phyloP scores from a whole-genome alignment of 2,888 invertebrate species.

The Hanleya hanleyi region DNA sequence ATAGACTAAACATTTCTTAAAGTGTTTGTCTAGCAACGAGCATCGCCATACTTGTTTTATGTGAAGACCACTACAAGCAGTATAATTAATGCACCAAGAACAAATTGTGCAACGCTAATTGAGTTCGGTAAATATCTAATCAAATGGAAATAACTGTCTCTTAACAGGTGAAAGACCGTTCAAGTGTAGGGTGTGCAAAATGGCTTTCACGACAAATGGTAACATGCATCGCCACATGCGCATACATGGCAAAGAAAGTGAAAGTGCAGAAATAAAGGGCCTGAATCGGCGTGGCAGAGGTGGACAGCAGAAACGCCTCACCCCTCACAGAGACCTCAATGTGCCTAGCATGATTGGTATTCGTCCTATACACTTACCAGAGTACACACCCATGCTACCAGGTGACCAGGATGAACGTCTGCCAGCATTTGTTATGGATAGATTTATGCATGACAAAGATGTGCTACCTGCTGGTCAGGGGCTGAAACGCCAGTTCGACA shows the following conservation, averaged over 20 bases:
- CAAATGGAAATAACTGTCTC: too few species aligned
- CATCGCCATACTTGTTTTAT: too few species aligned
- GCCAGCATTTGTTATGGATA: background rate
- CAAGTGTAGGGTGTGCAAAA: constrained; percentile 84
- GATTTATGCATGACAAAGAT: background rate
- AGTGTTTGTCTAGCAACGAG: too few species aligned
- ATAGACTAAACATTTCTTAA: too few species aligned
- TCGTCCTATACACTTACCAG: background rate
- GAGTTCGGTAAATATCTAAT: too few species aligned
- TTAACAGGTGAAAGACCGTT: constrained; percentile 85
- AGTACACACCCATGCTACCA: too few species aligned
- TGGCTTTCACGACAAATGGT: constrained; percentile 89
- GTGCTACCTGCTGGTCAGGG: background rate
- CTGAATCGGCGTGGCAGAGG: background rate
- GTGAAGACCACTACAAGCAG: too few species aligned
- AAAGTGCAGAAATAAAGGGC: background rate
- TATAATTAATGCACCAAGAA: too few species aligned
- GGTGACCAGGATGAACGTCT: too few species aligned
- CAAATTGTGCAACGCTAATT: too few species aligned
- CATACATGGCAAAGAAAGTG: constrained; percentile 77
- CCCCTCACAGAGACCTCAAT: background rate
- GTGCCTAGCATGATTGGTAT: constrained; percentile 1
- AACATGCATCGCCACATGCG: constrained; percentile 90
- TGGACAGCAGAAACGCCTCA: background rate
- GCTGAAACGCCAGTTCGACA: background rate